These are phyloP conservation scores for Ochropleura plecta DNA, from an alignment of 2,888 invertebrate genomes.

Conservation along the genomic window DNA sequence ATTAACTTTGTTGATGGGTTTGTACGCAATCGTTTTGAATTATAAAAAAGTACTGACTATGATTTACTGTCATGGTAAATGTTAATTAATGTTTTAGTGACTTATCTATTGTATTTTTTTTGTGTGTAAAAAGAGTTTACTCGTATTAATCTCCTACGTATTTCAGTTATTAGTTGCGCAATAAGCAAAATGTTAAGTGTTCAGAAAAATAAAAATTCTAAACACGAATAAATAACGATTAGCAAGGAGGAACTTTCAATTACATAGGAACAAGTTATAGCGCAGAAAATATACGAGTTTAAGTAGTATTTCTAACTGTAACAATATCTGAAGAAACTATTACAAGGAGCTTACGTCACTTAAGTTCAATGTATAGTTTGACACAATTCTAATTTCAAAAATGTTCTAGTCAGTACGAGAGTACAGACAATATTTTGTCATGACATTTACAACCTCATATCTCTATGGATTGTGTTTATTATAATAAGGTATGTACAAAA, in stretches of 20 bases:
- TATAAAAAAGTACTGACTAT: conserved; percentile 43
- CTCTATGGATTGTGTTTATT: not conserved
- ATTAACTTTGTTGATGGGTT: conserved; percentile 65
- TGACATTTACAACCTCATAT: too few species aligned
- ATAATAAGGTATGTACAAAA: not conserved
- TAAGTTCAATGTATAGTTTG: not conserved
- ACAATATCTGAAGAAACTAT: conserved; percentile 41
- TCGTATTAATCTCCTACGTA: not conserved
- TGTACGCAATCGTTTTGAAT: conserved; percentile 56
- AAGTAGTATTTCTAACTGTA: conserved; percentile 15
- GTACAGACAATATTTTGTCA: not conserved
- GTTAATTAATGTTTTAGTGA: conserved; percentile 39
- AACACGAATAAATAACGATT: conserved; percentile 44
- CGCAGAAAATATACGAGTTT: conserved; percentile 47
- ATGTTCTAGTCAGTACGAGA: not conserved
- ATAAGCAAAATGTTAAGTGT: conserved; percentile 30
- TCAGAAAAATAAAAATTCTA: conserved; percentile 38
- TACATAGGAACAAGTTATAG: conserved; percentile 46
- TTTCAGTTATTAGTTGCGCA: conserved; percentile 7
- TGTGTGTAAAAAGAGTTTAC: not conserved
- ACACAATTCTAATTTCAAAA: not conserved
- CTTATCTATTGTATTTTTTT: conserved; percentile 13
- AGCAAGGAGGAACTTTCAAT: conserved; percentile 56
- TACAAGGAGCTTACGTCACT: not conserved
- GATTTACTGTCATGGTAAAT: conserved; percentile 37